A percentile compares a stretch with the other conserved stretches of the same genome.
Evolutionary conservation across 2,113 vertebrate species (phyloP).

Genomic region (Archocentrus centrarchus): DNA sequence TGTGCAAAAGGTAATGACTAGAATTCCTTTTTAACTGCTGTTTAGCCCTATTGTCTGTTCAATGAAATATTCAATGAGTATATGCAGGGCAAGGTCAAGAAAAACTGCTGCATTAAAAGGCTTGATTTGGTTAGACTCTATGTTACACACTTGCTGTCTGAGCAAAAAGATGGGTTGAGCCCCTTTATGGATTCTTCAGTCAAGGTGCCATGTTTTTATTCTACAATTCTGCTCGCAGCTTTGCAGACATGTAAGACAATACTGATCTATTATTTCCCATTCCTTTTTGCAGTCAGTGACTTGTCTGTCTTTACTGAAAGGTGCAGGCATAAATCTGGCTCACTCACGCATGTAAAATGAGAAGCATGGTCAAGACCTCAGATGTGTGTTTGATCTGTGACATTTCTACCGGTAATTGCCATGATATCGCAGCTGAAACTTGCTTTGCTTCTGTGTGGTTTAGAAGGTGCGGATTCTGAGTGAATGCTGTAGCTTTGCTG

Average conservation of each 20-base stretch:
- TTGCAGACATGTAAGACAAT: not conserved
- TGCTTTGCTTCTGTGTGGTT: slow-evolving; percentile 28
- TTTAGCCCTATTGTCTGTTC: slow-evolving; percentile 13
- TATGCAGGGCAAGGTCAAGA: slow-evolving; percentile 8
- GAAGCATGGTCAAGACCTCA: slow-evolving; percentile 22
- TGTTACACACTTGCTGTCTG: not conserved
- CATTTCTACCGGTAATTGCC: slow-evolving; percentile 68
- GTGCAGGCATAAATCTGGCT: slow-evolving; percentile 4
- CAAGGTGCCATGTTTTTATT: not conserved
- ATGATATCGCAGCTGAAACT: slow-evolving; percentile 30
- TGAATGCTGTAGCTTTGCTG: slow-evolving; percentile 15
- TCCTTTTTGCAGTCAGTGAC: not conserved
- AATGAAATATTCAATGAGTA: slow-evolving; percentile 21
- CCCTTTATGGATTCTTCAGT: not conserved
- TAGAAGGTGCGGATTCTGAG: slow-evolving; percentile 43
- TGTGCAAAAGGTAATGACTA: not conserved
- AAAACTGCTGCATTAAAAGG: not conserved
- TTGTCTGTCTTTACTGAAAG: slow-evolving; percentile 20
- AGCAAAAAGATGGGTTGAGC: slow-evolving; percentile 1
- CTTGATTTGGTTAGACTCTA: not conserved
- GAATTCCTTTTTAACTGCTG: slow-evolving; percentile 27
- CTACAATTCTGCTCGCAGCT: not conserved
- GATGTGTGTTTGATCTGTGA: slow-evolving; percentile 62
- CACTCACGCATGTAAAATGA: slow-evolving; percentile 38
- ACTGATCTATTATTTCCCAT: not conserved